Evolutionary conservation across 2,797 vertebrate species (phyloP).

Genomic region (Lates japonicus): DNA sequence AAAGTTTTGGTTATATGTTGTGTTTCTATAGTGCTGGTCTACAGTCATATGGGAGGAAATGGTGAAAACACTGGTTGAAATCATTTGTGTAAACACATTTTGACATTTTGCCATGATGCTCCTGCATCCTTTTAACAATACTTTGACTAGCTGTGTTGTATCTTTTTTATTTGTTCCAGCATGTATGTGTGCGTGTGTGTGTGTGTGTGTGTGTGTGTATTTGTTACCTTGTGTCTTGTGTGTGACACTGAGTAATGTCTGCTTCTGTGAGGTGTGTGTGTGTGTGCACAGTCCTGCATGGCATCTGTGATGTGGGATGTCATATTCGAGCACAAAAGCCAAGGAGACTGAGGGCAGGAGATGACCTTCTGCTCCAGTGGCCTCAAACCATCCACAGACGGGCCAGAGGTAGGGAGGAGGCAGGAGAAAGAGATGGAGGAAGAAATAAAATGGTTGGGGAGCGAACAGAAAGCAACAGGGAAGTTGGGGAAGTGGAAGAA

Average conservation of each 20-base stretch:
- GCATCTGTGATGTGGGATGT: constrained; percentile 52
- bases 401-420: background rate
- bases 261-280: constrained; percentile 20
- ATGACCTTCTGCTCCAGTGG: constrained; percentile 47
- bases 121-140: background rate
- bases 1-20: background rate
- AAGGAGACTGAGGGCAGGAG: constrained; percentile 34
- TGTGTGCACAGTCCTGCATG: constrained; percentile 32
- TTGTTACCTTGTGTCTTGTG: constrained; percentile 9
- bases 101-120: background rate
- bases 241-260: constrained; percentile 10
- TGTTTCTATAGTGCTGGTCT: background rate
- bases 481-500: constrained; percentile 1
- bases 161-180: background rate
- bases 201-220: constrained; percentile 7
- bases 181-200: no score
- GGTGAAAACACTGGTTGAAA: background rate
- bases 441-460: background rate
- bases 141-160: background rate
- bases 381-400: constrained; percentile 24
- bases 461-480: background rate
- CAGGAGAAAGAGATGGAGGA: background rate
- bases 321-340: constrained; percentile 42
- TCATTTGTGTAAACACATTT: background rate
- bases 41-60: background rate